phyloP scores from a whole-genome alignment of 35 echinoderm and acorn worm species.

The Heliocidaris erythrogramma region DNA sequence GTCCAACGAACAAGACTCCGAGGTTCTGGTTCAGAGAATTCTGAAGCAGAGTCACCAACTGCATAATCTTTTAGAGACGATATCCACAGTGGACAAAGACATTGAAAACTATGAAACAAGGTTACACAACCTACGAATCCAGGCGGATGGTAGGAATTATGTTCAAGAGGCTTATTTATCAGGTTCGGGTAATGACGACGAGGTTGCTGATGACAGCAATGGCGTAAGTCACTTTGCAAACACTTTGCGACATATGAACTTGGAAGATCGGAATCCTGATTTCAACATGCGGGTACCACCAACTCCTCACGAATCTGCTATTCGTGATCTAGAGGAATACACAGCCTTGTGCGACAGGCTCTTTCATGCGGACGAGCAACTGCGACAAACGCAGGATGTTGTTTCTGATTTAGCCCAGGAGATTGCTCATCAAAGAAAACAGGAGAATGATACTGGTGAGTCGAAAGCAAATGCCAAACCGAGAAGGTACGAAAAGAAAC shows the following conservation, averaged over 20 bases:
- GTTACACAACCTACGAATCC: constrained; percentile 57
- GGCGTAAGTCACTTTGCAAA: background rate
- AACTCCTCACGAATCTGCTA: constrained; percentile 41
- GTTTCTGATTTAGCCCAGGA: background rate
- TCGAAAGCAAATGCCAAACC: background rate
- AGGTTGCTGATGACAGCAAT: constrained; percentile 13
- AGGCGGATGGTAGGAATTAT: constrained; percentile 77
- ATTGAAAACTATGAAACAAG: constrained; percentile 86
- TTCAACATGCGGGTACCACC: constrained; percentile 26
- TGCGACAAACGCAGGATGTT: constrained; percentile 8
- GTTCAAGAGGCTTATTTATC: constrained; percentile 76
- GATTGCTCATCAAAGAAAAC: background rate
- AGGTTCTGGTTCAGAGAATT: constrained; percentile 62
- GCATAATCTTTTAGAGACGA: constrained; percentile 62
- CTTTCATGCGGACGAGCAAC: background rate
- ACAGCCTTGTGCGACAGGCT: constrained; percentile 18
- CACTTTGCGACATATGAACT: background rate
- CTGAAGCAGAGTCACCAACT: constrained; percentile 63
- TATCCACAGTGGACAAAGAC: constrained; percentile 64
- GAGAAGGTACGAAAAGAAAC: background rate
- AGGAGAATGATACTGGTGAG: background rate
- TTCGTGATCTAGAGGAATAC: background rate
- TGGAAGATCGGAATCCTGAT: background rate
- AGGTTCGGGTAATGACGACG: constrained; percentile 25
- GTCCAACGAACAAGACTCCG: background rate